Evolutionary conservation across 2,888 invertebrate species (phyloP).

Genomic region (Andrena bucephala): DNA sequence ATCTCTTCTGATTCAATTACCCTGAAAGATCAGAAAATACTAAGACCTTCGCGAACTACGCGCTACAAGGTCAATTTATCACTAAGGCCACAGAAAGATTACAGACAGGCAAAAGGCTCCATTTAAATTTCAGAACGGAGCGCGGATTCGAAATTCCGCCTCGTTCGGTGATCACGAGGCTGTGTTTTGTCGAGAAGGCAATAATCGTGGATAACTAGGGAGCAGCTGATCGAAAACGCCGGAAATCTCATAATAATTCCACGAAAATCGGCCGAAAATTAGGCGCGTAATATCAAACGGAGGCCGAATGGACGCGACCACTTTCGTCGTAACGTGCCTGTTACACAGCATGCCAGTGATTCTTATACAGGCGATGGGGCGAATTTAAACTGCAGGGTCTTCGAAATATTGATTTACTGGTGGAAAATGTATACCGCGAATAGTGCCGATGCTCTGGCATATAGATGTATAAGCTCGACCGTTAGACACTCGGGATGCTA

Average conservation of each 20-base stretch:
- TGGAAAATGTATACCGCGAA: conserved; percentile 58
- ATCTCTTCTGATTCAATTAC: background rate
- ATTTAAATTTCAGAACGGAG: background rate
- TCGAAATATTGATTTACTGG: conserved; percentile 73
- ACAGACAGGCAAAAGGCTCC: background rate
- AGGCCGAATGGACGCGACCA: background rate
- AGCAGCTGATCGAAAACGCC: conserved; percentile 19
- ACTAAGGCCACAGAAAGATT: background rate
- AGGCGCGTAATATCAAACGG: conserved; percentile 27
- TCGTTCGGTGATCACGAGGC: background rate
- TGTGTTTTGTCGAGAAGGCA: background rate
- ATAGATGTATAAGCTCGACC: background rate
- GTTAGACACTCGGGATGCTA: background rate
- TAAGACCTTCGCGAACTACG: background rate
- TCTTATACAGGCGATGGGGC: background rate
- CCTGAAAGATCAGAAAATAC: background rate
- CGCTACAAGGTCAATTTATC: conserved; percentile 1
- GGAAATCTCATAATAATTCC: conserved; percentile 25
- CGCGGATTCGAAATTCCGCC: background rate
- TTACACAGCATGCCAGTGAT: background rate
- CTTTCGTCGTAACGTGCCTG: background rate
- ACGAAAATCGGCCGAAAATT: background rate
- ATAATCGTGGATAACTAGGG: background rate
- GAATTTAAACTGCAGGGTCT: conserved; percentile 58
- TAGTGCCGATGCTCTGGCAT: background rate